These are phyloP conservation scores for Halcyon leucocephala DNA, from an alignment of 2,797 vertebrate genomes.

Conservation along the genomic window DNA sequence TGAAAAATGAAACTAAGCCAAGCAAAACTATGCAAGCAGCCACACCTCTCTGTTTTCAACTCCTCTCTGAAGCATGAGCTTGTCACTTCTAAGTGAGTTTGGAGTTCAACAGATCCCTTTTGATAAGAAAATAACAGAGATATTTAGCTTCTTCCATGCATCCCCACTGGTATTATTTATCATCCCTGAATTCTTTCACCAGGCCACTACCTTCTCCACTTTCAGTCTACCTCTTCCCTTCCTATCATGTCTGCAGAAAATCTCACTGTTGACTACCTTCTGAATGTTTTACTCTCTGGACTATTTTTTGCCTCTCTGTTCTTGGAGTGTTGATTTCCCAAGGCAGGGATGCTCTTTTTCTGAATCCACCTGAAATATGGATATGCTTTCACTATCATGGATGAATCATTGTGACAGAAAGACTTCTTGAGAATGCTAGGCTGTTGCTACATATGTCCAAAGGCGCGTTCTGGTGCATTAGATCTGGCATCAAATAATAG, in stretches of 20 bases:
- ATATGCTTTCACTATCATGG: not conserved
- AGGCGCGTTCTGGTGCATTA: not conserved
- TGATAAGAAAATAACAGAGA: conserved; percentile 1
- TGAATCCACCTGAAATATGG: not conserved
- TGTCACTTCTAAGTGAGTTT: not conserved
- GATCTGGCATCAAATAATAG: not conserved
- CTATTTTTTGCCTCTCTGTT: not conserved
- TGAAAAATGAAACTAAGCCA: not conserved
- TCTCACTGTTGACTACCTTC: not conserved
- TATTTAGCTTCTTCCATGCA: not conserved
- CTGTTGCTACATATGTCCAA: not conserved
- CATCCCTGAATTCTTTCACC: not conserved
- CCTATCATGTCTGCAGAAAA: not conserved
- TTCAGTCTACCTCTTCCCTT: not conserved
- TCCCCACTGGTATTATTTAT: not conserved
- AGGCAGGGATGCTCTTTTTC: not conserved
- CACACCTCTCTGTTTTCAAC: not conserved
- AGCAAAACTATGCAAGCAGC: conserved; percentile 12
- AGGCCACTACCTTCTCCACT: not conserved
- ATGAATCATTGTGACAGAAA: not conserved
- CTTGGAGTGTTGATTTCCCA: not conserved
- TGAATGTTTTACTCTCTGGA: not conserved
- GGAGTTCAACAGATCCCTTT: not conserved
- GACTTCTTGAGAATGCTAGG: not conserved
- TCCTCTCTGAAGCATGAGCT: not conserved